Evolutionary conservation across 2,888 invertebrate genomes (phyloP).

Genomic region (Nemoura dubitans): DNA sequence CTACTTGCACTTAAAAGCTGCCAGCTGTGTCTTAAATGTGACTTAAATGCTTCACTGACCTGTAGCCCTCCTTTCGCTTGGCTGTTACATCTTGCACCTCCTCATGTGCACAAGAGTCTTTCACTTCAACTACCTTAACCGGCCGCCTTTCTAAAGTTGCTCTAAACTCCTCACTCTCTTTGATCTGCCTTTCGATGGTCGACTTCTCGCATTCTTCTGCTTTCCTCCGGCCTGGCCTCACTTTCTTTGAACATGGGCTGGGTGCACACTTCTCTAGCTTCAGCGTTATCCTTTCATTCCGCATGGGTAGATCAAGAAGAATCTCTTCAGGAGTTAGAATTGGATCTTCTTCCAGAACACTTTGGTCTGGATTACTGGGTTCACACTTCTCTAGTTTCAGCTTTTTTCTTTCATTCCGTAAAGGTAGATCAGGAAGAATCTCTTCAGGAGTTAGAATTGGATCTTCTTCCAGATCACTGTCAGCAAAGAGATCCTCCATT

Average conservation of each 20-base stretch:
- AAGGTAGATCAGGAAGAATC: background rate
- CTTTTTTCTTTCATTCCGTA: background rate
- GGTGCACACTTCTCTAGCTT: background rate
- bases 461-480: background rate
- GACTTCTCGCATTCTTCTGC: background rate
- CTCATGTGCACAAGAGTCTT: background rate
- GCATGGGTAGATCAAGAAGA: background rate
- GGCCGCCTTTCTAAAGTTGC: background rate
- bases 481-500: background rate
- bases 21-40: too few species aligned
- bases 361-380: background rate
- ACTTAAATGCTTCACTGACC: background rate
- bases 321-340: background rate
- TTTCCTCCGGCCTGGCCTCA: background rate
- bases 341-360: background rate
- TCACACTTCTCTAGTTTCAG: background rate
- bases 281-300: background rate
- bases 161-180: background rate
- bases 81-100: background rate
- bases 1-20: too few species aligned
- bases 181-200: background rate
- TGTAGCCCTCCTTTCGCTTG: background rate
- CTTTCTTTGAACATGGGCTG: too few species aligned
- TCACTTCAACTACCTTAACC: background rate
- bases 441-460: background rate